Percentiles rank a stretch among this genome's conserved stretches.
These are phyloP conservation scores for Labeo calbasu DNA, from an alignment of 2,797 vertebrate genomes.

Conservation along the genomic window DNA sequence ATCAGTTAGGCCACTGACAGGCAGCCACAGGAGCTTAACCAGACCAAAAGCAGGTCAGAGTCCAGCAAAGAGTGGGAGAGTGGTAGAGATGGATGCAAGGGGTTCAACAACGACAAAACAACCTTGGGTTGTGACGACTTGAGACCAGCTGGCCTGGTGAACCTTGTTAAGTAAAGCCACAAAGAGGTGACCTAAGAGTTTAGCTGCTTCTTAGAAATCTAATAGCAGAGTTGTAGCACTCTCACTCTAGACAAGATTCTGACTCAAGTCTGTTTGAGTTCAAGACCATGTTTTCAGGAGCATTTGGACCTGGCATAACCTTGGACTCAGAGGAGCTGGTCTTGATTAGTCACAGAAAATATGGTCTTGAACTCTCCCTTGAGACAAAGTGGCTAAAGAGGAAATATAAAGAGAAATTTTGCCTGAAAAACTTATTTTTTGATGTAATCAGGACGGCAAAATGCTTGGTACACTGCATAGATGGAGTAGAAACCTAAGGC, in stretches of 20 bases:
- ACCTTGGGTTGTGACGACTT: background rate
- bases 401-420: background rate
- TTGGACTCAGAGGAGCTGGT: background rate
- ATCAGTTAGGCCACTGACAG: slow-evolving; percentile 5
- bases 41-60: slow-evolving; percentile 45
- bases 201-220: slow-evolving; percentile 20
- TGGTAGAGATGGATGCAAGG: background rate
- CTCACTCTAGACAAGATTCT: background rate
- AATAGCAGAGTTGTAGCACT: background rate
- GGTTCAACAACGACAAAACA: background rate
- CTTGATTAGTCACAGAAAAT: background rate
- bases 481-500: background rate
- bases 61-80: slow-evolving; percentile 32
- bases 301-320: background rate
- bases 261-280: background rate
- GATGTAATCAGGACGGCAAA: background rate
- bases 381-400: background rate
- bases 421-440: background rate
- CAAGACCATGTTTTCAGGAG: background rate
- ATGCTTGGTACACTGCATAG: background rate
- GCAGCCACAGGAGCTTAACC: slow-evolving; percentile 43
- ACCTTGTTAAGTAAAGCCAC: slow-evolving; percentile 22
- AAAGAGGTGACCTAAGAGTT: slow-evolving; percentile 1
- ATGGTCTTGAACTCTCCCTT: background rate
- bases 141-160: slow-evolving; percentile 16